These are phyloP conservation scores for Bradypus variegatus DNA, from an alignment of 2,797 vertebrate species.

Conservation along the genomic window DNA sequence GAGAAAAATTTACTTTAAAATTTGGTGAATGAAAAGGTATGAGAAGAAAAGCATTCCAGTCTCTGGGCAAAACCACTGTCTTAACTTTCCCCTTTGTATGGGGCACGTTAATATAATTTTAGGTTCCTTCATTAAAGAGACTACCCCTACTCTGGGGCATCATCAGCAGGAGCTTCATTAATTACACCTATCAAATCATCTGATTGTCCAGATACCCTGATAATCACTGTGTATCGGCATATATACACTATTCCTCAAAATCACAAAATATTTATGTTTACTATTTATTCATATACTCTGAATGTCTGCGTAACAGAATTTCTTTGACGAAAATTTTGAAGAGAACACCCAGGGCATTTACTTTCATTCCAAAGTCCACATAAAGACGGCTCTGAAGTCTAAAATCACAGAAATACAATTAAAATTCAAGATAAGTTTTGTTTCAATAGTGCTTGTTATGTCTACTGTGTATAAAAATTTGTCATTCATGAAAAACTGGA, in stretches of 20 bases:
- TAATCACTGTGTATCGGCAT: neutral
- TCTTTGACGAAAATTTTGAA: conserved; percentile 27
- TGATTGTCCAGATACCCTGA: neutral
- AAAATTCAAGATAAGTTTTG: conserved; percentile 20
- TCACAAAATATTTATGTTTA: conserved; percentile 9
- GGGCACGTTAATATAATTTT: neutral
- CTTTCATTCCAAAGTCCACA: conserved; percentile 9
- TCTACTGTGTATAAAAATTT: conserved; percentile 31
- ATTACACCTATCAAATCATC: conserved; percentile 5
- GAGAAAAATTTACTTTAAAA: conserved; percentile 64
- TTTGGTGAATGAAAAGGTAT: conserved; percentile 59
- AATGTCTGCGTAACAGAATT: conserved; percentile 16
- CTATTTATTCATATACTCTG: neutral
- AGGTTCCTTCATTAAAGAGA: neutral
- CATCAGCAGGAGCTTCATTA: conserved; percentile 10
- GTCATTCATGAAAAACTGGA: conserved; percentile 21
- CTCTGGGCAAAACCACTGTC: neutral
- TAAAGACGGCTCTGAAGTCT: neutral
- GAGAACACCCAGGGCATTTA: conserved; percentile 10
- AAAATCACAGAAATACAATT: conserved; percentile 38
- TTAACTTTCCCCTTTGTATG: neutral
- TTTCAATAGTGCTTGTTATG: conserved; percentile 32
- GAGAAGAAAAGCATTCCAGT: conserved; percentile 35
- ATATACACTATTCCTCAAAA: neutral
- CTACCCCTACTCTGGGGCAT: neutral